phyloP scores from a whole-genome alignment of 2,888 invertebrate genomes.

The Atherix ibis region DNA sequence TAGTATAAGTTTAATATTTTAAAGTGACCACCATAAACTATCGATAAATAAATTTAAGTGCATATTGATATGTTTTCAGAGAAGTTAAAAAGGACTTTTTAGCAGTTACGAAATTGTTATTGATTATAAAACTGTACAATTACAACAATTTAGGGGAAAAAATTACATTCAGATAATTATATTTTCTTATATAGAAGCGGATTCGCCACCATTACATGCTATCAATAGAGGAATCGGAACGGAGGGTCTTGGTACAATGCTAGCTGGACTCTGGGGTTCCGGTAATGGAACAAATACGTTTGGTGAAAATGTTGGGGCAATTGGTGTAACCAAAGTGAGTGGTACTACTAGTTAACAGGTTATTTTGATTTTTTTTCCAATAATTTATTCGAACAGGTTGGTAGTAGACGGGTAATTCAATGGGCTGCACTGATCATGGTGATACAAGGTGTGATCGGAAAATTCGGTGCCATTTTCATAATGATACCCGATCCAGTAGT shows the following conservation, averaged over 20 bases:
- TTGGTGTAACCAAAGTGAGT: conserved; percentile 64
- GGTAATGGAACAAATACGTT: conserved; percentile 82
- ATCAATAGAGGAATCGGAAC: conserved; percentile 75
- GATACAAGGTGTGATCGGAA: conserved; percentile 55
- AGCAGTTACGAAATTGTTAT: too few species aligned
- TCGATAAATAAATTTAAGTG: too few species aligned
- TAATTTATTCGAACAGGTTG: conserved; percentile 46
- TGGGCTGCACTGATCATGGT: conserved; percentile 61
- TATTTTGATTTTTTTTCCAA: conserved; percentile 1
- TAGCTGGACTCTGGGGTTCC: conserved; percentile 71
- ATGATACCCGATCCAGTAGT: conserved; percentile 68
- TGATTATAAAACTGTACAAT: too few species aligned
- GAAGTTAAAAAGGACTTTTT: too few species aligned
- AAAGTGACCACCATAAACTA: too few species aligned
- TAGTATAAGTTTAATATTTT: conserved; percentile 13
- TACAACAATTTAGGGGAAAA: too few species aligned
- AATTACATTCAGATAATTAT: too few species aligned
- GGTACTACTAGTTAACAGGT: not conserved
- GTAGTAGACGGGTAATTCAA: conserved; percentile 64
- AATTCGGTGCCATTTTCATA: conserved; percentile 64
- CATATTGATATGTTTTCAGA: too few species aligned
- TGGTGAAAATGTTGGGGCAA: conserved; percentile 79
- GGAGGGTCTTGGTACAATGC: conserved; percentile 69
- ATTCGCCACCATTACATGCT: conserved; percentile 71
- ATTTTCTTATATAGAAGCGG: too few species aligned